Evolutionary conservation across 2,797 vertebrate genomes (phyloP).

Genomic region (Chlorospingus semifuscus): DNA sequence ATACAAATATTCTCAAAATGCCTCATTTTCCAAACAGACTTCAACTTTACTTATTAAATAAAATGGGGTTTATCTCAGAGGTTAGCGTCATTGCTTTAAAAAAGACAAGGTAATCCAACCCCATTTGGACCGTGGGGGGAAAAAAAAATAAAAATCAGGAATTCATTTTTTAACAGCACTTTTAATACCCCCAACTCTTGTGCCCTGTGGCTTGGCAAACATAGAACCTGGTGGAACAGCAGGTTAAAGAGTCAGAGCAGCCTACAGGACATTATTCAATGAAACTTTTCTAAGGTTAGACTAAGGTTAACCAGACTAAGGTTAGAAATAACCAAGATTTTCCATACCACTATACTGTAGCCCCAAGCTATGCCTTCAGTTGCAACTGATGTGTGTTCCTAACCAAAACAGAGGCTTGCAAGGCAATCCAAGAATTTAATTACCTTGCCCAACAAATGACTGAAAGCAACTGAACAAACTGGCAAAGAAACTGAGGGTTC

Average conservation of each 20-base stretch:
- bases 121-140: accelerated
- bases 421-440: neutral
- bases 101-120: neutral
- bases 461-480: neutral
- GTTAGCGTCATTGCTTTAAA: neutral
- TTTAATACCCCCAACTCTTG: accelerated
- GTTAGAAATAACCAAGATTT: neutral
- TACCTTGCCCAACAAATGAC: neutral
- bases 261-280: neutral
- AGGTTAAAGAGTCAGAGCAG: neutral
- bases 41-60: neutral
- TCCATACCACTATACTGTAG: neutral
- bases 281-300: neutral
- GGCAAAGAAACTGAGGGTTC: neutral
- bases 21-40: neutral
- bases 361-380: neutral
- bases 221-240: neutral
- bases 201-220: neutral
- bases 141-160: neutral
- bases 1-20: neutral
- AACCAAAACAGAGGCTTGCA: neutral
- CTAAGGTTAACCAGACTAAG: neutral
- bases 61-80: neutral
- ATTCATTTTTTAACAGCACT: neutral
- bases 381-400: neutral